These are phyloP conservation scores for Sphenopsis melanotis DNA, from an alignment of 2,797 vertebrate genomes.

Conservation along the genomic window DNA sequence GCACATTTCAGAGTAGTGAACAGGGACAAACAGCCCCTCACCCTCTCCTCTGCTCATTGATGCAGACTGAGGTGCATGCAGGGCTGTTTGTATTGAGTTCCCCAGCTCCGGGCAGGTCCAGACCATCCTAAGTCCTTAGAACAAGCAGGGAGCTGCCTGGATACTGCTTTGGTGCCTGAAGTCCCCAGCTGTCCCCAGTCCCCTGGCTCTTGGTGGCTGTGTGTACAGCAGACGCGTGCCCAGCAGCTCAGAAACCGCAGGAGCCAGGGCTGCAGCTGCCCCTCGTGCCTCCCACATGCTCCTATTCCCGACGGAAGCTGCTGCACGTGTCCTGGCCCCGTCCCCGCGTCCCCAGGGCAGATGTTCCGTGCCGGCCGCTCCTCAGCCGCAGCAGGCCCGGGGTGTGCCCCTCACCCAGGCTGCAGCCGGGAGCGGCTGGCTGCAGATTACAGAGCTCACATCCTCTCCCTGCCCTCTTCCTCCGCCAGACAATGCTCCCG, in stretches of 20 bases:
- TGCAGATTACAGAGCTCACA: slow-evolving; percentile 49
- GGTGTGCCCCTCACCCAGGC: background rate
- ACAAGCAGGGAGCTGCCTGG: background rate
- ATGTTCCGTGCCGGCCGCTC: background rate
- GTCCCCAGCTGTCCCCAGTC: background rate
- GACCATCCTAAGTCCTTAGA: background rate
- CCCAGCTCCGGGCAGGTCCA: background rate
- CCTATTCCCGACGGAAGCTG: background rate
- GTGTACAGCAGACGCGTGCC: background rate
- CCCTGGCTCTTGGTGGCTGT: rapidly evolving
- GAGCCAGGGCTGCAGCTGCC: background rate
- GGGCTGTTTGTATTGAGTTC: background rate
- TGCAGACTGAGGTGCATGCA: background rate
- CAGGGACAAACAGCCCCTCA: background rate
- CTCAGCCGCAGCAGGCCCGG: background rate
- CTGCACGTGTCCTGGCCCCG: background rate
- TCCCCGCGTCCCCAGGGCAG: background rate
- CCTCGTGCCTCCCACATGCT: too few relatives aligned
- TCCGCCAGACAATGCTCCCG: background rate
- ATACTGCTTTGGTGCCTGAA: background rate
- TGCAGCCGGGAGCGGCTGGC: background rate
- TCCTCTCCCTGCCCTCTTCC: slow-evolving; percentile 58
- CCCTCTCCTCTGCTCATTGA: background rate
- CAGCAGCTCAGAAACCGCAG: background rate
- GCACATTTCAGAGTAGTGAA: background rate